Evolutionary conservation across 2,113 vertebrate species (phyloP).

Genomic region (Sinocyclocheilus grahami): DNA sequence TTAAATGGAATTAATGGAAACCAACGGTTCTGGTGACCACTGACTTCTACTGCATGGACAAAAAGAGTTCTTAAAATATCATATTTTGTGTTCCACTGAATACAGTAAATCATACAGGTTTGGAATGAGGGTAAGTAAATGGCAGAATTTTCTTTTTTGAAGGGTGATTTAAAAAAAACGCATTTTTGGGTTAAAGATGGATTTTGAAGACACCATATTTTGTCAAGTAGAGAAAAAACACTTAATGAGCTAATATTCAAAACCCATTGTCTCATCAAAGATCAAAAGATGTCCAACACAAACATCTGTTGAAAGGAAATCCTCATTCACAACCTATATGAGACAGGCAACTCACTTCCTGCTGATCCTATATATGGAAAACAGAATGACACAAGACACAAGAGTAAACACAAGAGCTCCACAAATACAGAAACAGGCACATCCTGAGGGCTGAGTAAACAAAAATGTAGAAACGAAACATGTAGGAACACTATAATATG

Average conservation of each 20-base stretch:
- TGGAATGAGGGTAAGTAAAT: background rate
- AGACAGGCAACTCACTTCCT: background rate
- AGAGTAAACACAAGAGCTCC: background rate
- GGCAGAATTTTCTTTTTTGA: background rate
- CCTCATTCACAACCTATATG: background rate
- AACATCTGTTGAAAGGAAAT: constrained; percentile 26
- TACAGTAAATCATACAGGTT: background rate
- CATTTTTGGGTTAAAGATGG: background rate
- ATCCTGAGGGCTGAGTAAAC: background rate
- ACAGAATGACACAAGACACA: background rate
- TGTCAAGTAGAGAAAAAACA: background rate
- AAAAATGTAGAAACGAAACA: background rate
- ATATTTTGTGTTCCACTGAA: background rate
- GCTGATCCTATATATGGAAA: constrained; percentile 1
- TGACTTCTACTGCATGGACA: background rate
- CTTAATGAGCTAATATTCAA: constrained; percentile 8
- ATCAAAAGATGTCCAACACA: background rate
- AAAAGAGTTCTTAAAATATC: background rate
- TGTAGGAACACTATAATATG: background rate
- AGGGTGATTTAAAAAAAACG: no score
- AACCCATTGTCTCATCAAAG: background rate
- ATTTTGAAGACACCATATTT: background rate
- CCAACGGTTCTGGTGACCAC: background rate
- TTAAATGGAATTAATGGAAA: no score
- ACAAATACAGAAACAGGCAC: background rate